phyloP scores from a whole-genome alignment of 1,140 invertebrate genomes.

The Battus philenor region DNA sequence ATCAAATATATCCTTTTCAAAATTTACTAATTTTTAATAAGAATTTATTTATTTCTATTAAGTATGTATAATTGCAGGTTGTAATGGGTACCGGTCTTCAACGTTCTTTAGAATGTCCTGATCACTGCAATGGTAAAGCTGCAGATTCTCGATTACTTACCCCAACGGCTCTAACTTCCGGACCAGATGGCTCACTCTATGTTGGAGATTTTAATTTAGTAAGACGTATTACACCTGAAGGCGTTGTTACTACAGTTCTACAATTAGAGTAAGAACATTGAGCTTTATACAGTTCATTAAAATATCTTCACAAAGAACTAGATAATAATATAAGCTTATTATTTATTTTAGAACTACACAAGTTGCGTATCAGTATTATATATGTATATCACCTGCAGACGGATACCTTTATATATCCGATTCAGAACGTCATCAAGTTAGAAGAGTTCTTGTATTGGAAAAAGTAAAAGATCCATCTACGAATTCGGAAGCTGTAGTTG shows the following conservation, averaged over 20 bases:
- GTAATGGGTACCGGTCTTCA: conserved; percentile 97
- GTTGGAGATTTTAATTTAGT: conserved; percentile 98
- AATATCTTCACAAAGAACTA: not conserved
- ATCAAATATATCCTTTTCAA: too few species aligned
- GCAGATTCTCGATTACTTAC: conserved; percentile 91
- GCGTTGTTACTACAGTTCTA: conserved; percentile 94
- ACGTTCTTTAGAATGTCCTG: conserved; percentile 82
- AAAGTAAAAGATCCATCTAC: conserved; percentile 87
- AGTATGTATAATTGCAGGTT: conserved; percentile 70
- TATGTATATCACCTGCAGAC: conserved; percentile 96
- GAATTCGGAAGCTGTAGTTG: conserved; percentile 93
- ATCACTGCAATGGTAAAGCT: conserved; percentile 90
- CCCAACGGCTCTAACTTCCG: conserved; percentile 94
- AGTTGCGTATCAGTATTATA: conserved; percentile 96
- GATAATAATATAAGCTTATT: not conserved
- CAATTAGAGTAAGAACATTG: conserved; percentile 85
- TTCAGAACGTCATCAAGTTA: conserved; percentile 92
- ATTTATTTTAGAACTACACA: conserved; percentile 86
- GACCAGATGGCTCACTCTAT: conserved; percentile 96
- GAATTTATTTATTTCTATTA: not conserved
- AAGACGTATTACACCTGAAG: conserved; percentile 92
- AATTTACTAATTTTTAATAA: too few species aligned
- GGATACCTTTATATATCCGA: conserved; percentile 97
- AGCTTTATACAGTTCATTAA: not conserved
- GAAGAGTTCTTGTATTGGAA: conserved; percentile 84